Conservation (phyloP, 2,888 invertebrate species). For the Allygus modestus region DNA sequence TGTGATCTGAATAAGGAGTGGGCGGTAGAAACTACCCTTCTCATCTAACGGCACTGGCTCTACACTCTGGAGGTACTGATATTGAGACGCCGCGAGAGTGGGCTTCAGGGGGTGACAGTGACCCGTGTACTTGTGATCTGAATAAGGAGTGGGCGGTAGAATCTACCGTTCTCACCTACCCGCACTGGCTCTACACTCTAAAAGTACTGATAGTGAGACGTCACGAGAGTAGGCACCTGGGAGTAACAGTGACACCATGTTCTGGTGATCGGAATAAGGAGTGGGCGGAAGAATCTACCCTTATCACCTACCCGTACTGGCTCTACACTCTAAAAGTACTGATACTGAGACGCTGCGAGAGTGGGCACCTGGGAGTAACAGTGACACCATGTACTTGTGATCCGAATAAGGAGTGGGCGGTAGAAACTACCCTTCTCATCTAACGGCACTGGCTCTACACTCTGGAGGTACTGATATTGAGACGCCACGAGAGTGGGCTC, state of each 20-base stretch:
- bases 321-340: not conserved
- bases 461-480: too few species aligned
- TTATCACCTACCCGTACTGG: not conserved
- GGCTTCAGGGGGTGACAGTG: too few species aligned
- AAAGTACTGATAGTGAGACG: too few species aligned
- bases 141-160: not conserved
- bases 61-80: too few species aligned
- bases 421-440: too few species aligned
- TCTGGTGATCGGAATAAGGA: conserved; percentile 5
- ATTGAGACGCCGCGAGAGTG: conserved; percentile 11
- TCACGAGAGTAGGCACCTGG: not conserved
- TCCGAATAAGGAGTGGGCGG: too few species aligned
- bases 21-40: not conserved
- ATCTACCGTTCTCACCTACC: not conserved
- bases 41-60: not conserved
- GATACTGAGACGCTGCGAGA: conserved; percentile 6
- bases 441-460: too few species aligned
- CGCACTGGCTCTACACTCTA: not conserved
- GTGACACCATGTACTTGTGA: too few species aligned
- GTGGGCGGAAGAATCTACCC: not conserved
- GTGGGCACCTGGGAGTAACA: not conserved
- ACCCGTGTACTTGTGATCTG: conserved; percentile 14
- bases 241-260: too few species aligned
- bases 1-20: conserved; percentile 36
- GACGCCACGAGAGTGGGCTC: too few species aligned